Conservation (phyloP, 2,113 vertebrate species). For the Chaetodon trifascialis region DNA sequence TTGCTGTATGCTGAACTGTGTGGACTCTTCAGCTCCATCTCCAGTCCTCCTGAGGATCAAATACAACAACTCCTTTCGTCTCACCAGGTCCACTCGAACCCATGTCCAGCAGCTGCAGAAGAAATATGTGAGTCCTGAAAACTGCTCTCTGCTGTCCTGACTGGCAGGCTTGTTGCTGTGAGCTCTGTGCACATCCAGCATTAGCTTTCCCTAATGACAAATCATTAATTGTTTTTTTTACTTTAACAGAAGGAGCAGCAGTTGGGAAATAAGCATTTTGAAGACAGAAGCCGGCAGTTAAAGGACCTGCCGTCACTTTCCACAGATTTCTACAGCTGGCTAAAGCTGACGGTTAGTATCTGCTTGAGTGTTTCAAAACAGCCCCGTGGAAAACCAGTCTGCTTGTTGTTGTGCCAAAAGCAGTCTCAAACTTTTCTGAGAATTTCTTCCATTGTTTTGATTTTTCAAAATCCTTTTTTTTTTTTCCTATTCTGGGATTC, state of each 20-base stretch:
- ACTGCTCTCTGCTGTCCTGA: too few species aligned
- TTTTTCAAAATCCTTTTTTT: not conserved
- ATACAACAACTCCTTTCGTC: slow-evolving; percentile 71
- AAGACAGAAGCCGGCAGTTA: slow-evolving; percentile 68
- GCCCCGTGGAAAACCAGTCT: not conserved
- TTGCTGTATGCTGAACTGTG: slow-evolving; percentile 39
- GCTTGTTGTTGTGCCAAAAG: not conserved
- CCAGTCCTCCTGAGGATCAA: slow-evolving; percentile 14
- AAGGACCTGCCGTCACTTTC: slow-evolving; percentile 75
- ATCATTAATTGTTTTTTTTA: not conserved
- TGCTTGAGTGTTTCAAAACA: not conserved
- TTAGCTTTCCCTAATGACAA: not conserved
- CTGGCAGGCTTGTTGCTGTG: not conserved
- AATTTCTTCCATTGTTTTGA: slow-evolving; percentile 19
- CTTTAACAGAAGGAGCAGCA: slow-evolving; percentile 76
- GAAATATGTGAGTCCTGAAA: slow-evolving; percentile 72
- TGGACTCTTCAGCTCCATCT: slow-evolving; percentile 31
- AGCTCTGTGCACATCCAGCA: not conserved
- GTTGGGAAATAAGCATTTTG: slow-evolving; percentile 72
- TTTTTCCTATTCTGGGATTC: not conserved
- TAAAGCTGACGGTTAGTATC: slow-evolving; percentile 77
- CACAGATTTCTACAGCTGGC: slow-evolving; percentile 78
- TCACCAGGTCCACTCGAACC: slow-evolving; percentile 65
- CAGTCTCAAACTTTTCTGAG: slow-evolving; percentile 7
- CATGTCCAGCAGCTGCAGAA: slow-evolving; percentile 73